Conservation (phyloP, 2,113 vertebrate species). For the Carettochelys insculpta region DNA sequence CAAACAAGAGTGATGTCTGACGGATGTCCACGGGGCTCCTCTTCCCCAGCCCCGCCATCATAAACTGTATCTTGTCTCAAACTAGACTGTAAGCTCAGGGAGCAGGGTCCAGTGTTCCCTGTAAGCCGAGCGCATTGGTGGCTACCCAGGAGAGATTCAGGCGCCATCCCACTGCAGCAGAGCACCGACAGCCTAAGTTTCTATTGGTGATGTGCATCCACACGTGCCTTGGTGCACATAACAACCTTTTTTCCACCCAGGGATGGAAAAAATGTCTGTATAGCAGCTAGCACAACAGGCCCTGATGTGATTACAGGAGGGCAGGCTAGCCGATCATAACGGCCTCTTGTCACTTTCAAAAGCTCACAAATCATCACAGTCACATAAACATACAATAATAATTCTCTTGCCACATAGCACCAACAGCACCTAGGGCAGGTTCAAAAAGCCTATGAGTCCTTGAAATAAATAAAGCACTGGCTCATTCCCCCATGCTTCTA, state of each 20-base stretch:
- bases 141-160: no score
- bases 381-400: not conserved
- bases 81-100: not conserved
- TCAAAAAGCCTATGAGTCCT: not conserved
- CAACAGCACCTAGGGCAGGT: not conserved
- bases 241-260: no score
- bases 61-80: not conserved
- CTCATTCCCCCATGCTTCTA: not conserved
- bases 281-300: not conserved
- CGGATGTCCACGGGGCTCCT: constrained; percentile 25
- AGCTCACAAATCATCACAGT: not conserved
- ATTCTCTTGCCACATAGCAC: not conserved
- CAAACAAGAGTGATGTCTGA: constrained; percentile 35
- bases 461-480: not conserved
- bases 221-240: no score
- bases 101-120: no score
- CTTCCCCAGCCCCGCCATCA: fast-evolving
- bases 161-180: no score
- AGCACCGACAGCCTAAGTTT: no score
- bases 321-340: not conserved
- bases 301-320: not conserved
- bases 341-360: not conserved
- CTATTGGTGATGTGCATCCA: no score
- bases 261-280: not conserved
- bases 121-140: no score